phyloP scores from a whole-genome alignment of 2,888 invertebrate species.

The Eupsilia transversa region DNA sequence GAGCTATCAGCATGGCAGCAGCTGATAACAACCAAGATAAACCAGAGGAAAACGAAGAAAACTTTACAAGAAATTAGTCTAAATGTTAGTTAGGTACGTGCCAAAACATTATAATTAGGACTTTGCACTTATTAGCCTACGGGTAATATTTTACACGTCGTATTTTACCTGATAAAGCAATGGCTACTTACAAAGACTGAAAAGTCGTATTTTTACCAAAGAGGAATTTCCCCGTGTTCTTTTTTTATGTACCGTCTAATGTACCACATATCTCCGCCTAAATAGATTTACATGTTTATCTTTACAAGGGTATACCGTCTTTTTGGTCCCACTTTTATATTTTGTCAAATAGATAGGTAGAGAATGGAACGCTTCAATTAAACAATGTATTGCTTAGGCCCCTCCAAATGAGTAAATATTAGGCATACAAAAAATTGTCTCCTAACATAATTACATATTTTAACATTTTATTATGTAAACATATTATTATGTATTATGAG shows the following conservation, averaged over 20 bases:
- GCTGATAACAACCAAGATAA: neutral
- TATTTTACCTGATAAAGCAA: constrained; percentile 9
- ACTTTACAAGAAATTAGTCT: neutral
- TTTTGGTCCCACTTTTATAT: constrained; percentile 18
- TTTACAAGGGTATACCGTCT: constrained; percentile 13
- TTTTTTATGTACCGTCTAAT: constrained; percentile 9
- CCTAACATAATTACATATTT: neutral
- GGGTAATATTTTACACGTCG: constrained; percentile 8
- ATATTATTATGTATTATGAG: no score
- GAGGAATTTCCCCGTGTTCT: neutral
- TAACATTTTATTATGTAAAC: no score
- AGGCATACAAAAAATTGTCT: neutral
- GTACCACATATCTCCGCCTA: constrained; percentile 42
- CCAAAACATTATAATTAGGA: constrained; percentile 6
- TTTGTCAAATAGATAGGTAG: neutral
- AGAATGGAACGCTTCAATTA: neutral
- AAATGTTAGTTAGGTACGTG: constrained; percentile 14
- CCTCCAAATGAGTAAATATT: neutral
- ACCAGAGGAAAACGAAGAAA: neutral
- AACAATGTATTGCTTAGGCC: neutral
- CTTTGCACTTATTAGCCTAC: constrained; percentile 2
- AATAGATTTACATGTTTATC: constrained; percentile 30
- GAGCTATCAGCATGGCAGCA: constrained; percentile 16
- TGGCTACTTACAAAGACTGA: constrained; percentile 35
- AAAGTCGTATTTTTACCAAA: constrained; percentile 31